These are phyloP conservation scores for Pangasius krempfi DNA, from an alignment of 2,797 vertebrate species.

Conservation along the genomic window DNA sequence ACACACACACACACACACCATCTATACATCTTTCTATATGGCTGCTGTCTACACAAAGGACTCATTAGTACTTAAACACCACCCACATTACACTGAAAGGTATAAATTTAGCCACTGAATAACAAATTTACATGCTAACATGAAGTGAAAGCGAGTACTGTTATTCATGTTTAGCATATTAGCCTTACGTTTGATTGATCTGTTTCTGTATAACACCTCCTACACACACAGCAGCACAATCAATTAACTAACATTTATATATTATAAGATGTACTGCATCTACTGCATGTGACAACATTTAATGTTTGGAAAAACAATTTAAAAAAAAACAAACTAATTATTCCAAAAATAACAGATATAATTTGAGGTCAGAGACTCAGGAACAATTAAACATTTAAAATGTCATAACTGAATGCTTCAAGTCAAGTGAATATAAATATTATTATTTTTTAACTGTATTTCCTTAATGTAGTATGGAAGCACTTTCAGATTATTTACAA, in stretches of 20 bases:
- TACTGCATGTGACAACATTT: background rate
- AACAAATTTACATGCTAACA: conserved; percentile 5
- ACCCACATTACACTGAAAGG: conserved; percentile 5
- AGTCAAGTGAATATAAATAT: background rate
- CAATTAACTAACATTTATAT: background rate
- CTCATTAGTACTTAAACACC: conserved; percentile 13
- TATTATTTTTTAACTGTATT: background rate
- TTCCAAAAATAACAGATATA: background rate
- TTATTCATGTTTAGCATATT: conserved; percentile 1
- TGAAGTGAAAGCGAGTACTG: background rate
- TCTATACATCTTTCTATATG: conserved; percentile 14
- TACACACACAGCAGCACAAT: conserved; percentile 1
- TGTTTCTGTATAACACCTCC: background rate
- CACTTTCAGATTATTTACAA: background rate
- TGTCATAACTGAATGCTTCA: background rate
- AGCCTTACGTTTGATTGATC: background rate
- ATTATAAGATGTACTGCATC: background rate
- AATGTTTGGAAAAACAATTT: background rate
- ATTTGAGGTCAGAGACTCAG: background rate
- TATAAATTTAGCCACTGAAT: background rate
- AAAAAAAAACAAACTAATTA: background rate
- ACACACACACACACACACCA: too few relatives aligned
- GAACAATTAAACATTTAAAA: background rate
- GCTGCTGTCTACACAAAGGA: conserved; percentile 1
- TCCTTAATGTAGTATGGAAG: background rate